Percentiles rank a stretch among this genome's conserved stretches.
Conservation (phyloP, 1,140 invertebrate genomes). For the Dendrolimus punctatus region DNA sequence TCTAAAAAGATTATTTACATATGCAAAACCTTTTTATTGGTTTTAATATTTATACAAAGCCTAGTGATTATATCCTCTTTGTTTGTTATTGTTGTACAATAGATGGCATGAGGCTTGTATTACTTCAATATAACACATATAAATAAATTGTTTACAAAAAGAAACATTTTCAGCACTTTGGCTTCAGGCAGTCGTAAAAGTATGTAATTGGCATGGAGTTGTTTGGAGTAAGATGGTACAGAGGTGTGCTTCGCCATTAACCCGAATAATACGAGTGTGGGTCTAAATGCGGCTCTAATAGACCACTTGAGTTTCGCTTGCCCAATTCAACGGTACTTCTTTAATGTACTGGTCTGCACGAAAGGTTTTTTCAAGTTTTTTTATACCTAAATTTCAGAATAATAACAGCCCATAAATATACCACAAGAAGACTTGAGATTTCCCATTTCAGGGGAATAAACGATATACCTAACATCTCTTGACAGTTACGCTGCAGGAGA, state of each 20-base stretch:
- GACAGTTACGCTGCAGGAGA: too few species aligned
- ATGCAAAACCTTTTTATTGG: too few species aligned
- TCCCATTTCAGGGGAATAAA: background rate
- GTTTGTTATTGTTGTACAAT: too few species aligned
- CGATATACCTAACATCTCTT: background rate
- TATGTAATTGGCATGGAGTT: too few species aligned
- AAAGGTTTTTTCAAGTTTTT: slow-evolving; percentile 17
- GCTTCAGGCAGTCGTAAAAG: too few species aligned
- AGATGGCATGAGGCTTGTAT: too few species aligned
- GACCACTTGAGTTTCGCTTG: slow-evolving; percentile 66
- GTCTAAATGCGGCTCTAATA: slow-evolving; percentile 59
- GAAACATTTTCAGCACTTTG: too few species aligned
- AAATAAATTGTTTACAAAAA: too few species aligned
- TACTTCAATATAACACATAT: too few species aligned
- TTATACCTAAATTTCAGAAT: background rate
- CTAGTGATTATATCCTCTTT: too few species aligned
- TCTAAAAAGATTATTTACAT: too few species aligned
- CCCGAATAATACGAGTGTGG: slow-evolving; percentile 46
- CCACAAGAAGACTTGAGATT: background rate
- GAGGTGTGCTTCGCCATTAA: slow-evolving; percentile 36
- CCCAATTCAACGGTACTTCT: slow-evolving; percentile 64
- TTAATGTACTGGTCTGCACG: slow-evolving; percentile 24
- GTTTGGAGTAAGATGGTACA: background rate
- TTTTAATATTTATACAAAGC: too few species aligned
- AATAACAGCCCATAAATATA: background rate